Percentiles rank a stretch among this genome's conserved stretches.
Conservation (phyloP, 2,797 vertebrate species). For the Acridotheres tristis region DNA sequence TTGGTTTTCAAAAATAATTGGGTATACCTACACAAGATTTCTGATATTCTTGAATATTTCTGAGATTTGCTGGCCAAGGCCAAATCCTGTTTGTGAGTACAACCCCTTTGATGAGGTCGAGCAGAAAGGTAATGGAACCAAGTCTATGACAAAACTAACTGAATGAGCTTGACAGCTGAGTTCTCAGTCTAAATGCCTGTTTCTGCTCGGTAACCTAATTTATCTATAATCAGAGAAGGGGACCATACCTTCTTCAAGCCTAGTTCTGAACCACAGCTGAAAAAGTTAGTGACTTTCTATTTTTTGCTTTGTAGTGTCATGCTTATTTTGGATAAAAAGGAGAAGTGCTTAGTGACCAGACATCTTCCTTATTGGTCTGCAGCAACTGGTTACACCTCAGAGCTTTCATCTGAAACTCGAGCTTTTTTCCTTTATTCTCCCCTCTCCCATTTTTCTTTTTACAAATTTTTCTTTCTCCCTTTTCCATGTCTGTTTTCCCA, state of each 20-base stretch:
- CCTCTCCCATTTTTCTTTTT: fast-evolving
- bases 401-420: neutral
- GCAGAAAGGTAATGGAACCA: neutral
- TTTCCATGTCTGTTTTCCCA: neutral
- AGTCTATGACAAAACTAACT: neutral
- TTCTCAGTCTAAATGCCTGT: neutral
- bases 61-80: neutral
- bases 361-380: neutral
- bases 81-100: neutral
- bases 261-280: neutral
- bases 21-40: neutral
- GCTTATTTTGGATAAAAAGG: neutral
- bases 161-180: neutral
- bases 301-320: neutral
- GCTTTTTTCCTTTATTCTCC: fast-evolving
- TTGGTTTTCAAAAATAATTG: neutral
- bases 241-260: neutral
- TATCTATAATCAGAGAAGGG: neutral
- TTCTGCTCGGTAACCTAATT: neutral
- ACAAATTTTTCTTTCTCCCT: fast-evolving
- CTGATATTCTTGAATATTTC: neutral
- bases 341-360: neutral
- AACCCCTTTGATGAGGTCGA: neutral
- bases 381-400: neutral
- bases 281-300: neutral